Evolutionary conservation across 2,797 vertebrate genomes (phyloP).

Genomic region (Macroramphosus scolopax): DNA sequence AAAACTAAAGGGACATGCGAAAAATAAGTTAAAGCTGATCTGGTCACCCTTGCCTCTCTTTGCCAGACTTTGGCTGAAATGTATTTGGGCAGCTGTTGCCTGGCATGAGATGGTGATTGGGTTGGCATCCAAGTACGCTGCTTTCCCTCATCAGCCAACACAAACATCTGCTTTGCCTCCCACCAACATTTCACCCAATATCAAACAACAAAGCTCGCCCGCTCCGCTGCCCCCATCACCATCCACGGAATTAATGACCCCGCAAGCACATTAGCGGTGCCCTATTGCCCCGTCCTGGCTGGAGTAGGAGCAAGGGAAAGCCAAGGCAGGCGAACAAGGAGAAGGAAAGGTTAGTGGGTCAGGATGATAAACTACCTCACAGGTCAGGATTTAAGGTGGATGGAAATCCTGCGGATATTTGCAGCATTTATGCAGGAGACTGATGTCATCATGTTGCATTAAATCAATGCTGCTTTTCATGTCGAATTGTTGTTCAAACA

Average conservation of each 20-base stretch:
- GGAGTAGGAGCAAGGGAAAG: conserved; percentile 36
- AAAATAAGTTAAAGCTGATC: conserved; percentile 30
- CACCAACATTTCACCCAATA: conserved; percentile 50
- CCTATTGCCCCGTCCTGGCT: conserved; percentile 60
- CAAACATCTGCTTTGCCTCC: conserved; percentile 78
- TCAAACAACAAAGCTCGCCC: conserved; percentile 63
- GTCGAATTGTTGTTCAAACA: neutral
- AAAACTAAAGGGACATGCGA: conserved; percentile 8
- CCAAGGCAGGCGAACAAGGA: conserved; percentile 48
- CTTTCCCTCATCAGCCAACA: conserved; percentile 64
- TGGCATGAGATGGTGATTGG: conserved; percentile 68
- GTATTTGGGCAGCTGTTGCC: conserved; percentile 75
- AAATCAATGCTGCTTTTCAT: neutral
- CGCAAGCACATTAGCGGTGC: conserved; percentile 66
- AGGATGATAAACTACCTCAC: conserved; percentile 48
- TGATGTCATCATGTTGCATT: neutral
- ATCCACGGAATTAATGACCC: conserved; percentile 72
- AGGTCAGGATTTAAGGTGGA: conserved; percentile 47
- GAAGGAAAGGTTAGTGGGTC: conserved; percentile 50
- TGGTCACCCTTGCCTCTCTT: conserved; percentile 32
- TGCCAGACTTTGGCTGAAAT: conserved; percentile 60
- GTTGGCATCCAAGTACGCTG: conserved; percentile 57
- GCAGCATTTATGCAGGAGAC: neutral
- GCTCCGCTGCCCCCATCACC: conserved; percentile 54
- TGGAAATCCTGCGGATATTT: conserved; percentile 20